Base-by-base conservation (phyloP, 2,797 vertebrate species). In the Ataeniobius toweri region DNA sequence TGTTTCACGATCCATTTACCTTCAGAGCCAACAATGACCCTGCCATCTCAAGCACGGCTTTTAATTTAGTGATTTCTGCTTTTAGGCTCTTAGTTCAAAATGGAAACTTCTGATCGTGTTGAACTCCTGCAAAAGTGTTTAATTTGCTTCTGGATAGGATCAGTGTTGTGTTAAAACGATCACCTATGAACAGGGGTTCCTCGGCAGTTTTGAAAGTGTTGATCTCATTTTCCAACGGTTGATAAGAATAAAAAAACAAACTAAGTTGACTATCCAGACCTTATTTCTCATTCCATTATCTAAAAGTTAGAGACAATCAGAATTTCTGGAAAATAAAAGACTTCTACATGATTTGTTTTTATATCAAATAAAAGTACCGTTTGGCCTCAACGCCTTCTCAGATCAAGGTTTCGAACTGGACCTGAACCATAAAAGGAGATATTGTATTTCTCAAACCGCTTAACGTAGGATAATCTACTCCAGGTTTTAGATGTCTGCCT, bases 1-100 rank as follows among this genome's bases (percentile, higher is more conserved):
- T 59, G 70, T 79, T 86, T 89, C 85, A 86, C 73, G 8, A 84
- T 78, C 88, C 79, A 88, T 90, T 91, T 89, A 89, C 83, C 78
- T 89, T 89, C 84, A 89, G 81, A 87, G 79, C 79, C 63, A 73
- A 71, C 79, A 79, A 79, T 91, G 86, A 86, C 86, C 86, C 79
- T 63, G 74, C 74, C 55, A 79, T 75, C 81, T 68, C 78, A 24
- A 83, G 81, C 85, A 13, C 89, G 86, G 31, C 82, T 89, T 91
- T 83, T 84, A 83, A 91, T 91, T 91, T 86, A 77, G 71, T 22
- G 56, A n/a, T 72, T 83, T 82, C 75, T 79, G 75, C 41, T 50
- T 86, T 76, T 31, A 39, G 83, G 61, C 83, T 71, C 22, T 1
- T 1, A 63, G 72, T 86, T 89, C 59, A 85, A 86, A 88, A 82